These are phyloP conservation scores for Phodopus roborovskii DNA, from an alignment of 2,113 vertebrate genomes.

Conservation along the genomic window DNA sequence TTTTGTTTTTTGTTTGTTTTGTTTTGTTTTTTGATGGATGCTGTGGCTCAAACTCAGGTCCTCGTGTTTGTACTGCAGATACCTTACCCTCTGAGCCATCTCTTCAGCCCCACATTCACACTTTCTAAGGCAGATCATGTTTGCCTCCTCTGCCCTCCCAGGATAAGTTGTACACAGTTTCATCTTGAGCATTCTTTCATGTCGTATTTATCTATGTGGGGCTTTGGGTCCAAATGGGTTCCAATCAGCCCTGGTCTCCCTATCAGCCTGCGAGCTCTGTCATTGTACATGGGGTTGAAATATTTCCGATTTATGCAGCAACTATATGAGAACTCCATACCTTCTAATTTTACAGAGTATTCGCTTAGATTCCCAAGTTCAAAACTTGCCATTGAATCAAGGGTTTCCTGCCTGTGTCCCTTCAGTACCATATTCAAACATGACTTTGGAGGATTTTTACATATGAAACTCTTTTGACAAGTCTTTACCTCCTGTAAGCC, in stretches of 20 bases:
- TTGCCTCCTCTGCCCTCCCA: not conserved
- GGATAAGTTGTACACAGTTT: accelerated
- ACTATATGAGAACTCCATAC: not conserved
- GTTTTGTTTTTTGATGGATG: no score
- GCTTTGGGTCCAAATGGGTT: not conserved
- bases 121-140: not conserved
- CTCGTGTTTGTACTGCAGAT: not conserved
- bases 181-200: accelerated
- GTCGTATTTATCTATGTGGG: not conserved
- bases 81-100: no score
- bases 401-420: not conserved
- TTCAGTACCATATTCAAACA: not conserved
- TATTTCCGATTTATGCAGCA: not conserved
- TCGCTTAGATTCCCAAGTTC: not conserved
- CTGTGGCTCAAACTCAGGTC: not conserved
- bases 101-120: not conserved
- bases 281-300: not conserved
- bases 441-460: not conserved
- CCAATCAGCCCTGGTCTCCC: not conserved
- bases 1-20: not conserved
- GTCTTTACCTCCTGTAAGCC: accelerated
- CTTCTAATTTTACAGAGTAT: not conserved
- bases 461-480: not conserved
- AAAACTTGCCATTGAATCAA: not conserved
- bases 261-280: not conserved